Evolutionary conservation across 2,888 invertebrate species (phyloP), one percentile per base, ranked within the genome.

Genomic region (Lasioglossum calceatum): DNA sequence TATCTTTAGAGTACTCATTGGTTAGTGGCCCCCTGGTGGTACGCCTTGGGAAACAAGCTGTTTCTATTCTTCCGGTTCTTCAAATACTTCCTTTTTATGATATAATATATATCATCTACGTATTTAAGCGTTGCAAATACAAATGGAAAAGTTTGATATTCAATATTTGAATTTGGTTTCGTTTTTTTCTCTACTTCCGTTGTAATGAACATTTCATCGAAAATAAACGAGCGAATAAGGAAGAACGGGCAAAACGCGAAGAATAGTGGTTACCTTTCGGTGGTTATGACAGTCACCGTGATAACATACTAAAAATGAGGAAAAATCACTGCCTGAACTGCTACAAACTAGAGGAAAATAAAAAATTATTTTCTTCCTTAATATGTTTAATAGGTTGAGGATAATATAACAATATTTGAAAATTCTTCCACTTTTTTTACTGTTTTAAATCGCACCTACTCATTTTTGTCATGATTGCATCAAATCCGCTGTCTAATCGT

Each of bases 251-350:
- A 36, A 36, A 74, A 54, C 74, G 36, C 74, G 50, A 74, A 74
- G 74, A 50, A 77, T 77, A 77, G 67, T 32, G 23, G 77, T 77
- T 77, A 58, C 61, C 77, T 44, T 77, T 54, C 23, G 74, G 50
- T 74, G 73, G 73, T 74, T 47, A 50, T 54, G 42, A 42, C 42
- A 42, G 42, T 12, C 42, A 42, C 12, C 4, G 44, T 14, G 14
- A 14, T 14, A 44, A 44, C 14, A 14, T 44, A 14, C 44, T 4
- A 44, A 44, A 44, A 14, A 44, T 12, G 44, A 12, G 44, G 12
- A 14, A 44, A 42, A 42, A 44, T 14, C 44, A 12, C 44, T 44
- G 12, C 2, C 44, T 4, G 44, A 44, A 44, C 44, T 44, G 44
- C 44, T 14, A 12, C 12, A 44, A 44, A 42, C 10, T 12, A 42